Evolutionary conservation across 2,888 invertebrate genomes (phyloP).

Genomic region (Drosophila planitibia): DNA sequence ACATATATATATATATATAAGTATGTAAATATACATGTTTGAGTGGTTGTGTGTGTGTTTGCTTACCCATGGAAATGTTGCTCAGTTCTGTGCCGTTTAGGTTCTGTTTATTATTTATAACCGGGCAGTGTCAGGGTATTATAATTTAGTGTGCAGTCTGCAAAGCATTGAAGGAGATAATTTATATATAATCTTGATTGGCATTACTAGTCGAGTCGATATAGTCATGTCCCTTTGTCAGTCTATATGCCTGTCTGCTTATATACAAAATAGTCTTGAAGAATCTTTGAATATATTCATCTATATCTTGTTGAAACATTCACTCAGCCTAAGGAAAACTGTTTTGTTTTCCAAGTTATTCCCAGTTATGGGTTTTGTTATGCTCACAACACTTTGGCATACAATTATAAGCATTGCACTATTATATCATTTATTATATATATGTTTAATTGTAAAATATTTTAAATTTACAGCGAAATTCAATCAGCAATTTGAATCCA

Average conservation of each 20-base stretch:
- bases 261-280: not conserved
- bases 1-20: slow-evolving; percentile 4
- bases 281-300: not conserved
- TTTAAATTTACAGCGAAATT: not conserved
- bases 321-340: not conserved
- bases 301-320: not conserved
- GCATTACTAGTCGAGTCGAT: not conserved
- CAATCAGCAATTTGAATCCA: not conserved
- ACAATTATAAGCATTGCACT: not conserved
- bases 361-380: too few relatives aligned
- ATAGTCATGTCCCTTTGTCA: not conserved
- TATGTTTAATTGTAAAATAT: not conserved
- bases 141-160: not conserved
- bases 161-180: not conserved
- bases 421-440: fast-evolving
- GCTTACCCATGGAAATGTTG: slow-evolving; percentile 55
- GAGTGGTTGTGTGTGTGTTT: not conserved
- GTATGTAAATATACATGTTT: not conserved
- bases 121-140: not conserved
- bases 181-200: not conserved
- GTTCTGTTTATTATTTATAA: not conserved
- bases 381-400: too few relatives aligned
- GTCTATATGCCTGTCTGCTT: not conserved
- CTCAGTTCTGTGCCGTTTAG: slow-evolving; percentile 46
- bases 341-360: not conserved